phyloP scores from a whole-genome alignment of 2,113 vertebrate species.

The Carettochelys insculpta region DNA sequence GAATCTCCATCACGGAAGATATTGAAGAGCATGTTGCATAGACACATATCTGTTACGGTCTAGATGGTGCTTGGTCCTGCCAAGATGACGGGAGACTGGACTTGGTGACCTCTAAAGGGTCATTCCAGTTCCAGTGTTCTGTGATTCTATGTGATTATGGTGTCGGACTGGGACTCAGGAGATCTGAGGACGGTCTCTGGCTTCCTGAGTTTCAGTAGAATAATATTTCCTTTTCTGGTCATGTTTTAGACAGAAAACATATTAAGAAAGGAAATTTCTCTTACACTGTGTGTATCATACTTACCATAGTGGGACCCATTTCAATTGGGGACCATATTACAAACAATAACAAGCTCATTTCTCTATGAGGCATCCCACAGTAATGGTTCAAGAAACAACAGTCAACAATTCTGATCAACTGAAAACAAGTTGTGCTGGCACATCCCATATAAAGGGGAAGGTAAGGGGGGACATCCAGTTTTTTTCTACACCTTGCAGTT shows the following conservation, averaged over 20 bases:
- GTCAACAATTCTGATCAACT: background rate
- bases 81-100: no score
- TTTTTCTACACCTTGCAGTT: background rate
- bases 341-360: background rate
- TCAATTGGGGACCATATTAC: background rate
- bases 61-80: no score
- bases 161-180: background rate
- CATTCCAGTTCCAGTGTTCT: no score
- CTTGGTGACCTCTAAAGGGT: no score
- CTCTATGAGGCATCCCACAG: background rate
- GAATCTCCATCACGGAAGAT: no score
- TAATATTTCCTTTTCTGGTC: background rate
- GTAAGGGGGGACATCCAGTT: background rate
- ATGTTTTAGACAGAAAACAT: background rate
- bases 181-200: background rate
- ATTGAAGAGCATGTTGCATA: no score
- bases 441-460: background rate
- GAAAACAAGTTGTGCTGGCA: background rate
- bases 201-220: background rate
- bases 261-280: background rate
- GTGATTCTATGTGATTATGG: background rate
- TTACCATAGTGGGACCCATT: background rate
- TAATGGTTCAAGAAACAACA: background rate
- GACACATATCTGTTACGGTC: no score
- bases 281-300: background rate